Base-by-base conservation (phyloP, 2,888 invertebrate genomes). In the Disparrhopalites patrizii region DNA sequence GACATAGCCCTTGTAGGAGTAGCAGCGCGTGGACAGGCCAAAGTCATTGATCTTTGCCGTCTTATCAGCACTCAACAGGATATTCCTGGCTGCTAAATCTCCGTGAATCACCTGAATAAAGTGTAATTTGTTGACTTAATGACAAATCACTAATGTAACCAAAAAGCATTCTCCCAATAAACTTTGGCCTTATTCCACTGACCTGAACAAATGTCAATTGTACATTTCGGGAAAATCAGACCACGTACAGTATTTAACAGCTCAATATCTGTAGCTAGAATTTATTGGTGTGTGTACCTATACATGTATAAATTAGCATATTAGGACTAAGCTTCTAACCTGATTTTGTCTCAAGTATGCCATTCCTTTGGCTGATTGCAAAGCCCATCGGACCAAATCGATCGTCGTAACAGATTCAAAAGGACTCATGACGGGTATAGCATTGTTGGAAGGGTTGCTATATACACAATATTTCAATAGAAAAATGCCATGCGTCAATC, bases 41-140 rank as follows among this genome's bases (percentile, higher is more conserved):
- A 63, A 63, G 31, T 63, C 63, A n/a, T 20, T 54, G 20, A 63
- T 63, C 43, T 63, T 63, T 25, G 63, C 63, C 1, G 40, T 36
- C 20, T 55, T 52, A 25, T 63, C 43, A 3, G 18, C 15, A 3
- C 28, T 40, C 3, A 55, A n/a, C 1, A 63, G 43, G 43, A 63
- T 25, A 28, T 63, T 63, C 23, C 63, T 25, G 1, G 63, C 55
- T 3, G 63, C 63, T 8, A 63, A 30, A 28, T 63, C 63, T 2
- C 30, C 43, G 8, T 54, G 54, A 23, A 63, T 55, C 7, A 63
- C 54, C 30, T 61, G 5, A 52, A 52, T 15, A 2, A 15, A 7
- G 28, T 20, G 27, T 3, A 20, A 10, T 51, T 4, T 40, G 3
- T 18, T 18, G 13, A 40, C 40, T 40, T 4, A 40, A 8, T 18